Conservation (phyloP, 2,888 invertebrate species). For the Plebejus melissa region DNA sequence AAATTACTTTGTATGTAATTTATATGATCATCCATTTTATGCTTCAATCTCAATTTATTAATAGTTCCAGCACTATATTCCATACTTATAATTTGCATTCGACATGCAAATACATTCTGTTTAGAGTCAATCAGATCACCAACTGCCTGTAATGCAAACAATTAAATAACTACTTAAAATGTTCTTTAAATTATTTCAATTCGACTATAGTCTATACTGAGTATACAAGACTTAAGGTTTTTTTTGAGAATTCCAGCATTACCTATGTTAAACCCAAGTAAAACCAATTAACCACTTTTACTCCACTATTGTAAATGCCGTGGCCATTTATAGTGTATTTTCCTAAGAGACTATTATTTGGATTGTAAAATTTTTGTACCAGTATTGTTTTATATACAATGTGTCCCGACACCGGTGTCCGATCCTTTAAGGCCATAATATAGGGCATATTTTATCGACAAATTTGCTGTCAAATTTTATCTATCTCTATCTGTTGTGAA, state of each 20-base stretch:
- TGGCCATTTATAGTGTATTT: background rate
- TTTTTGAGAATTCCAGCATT: background rate
- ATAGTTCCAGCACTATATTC: conserved; percentile 52
- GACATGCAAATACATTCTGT: conserved; percentile 60
- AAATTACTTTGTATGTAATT: conserved; percentile 20
- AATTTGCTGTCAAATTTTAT: too few species aligned
- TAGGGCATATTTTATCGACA: too few species aligned
- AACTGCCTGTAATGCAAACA: conserved; percentile 77
- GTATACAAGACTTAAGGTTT: background rate
- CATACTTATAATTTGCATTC: conserved; percentile 55
- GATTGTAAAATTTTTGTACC: background rate
- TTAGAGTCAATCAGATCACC: conserved; percentile 68
- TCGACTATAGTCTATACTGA: background rate
- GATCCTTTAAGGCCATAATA: too few species aligned
- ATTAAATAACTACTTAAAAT: conserved; percentile 49
- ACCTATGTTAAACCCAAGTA: background rate
- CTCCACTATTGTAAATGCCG: background rate
- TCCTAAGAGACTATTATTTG: background rate
- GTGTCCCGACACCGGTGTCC: too few species aligned
- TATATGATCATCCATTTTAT: conserved; percentile 31
- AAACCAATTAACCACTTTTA: background rate
- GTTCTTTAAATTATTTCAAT: conserved; percentile 29
- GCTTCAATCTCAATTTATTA: conserved; percentile 33
- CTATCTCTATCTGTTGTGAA: too few species aligned
- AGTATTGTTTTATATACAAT: background rate